These are phyloP conservation scores for Diloba caeruleocephala DNA, from an alignment of 2,888 invertebrate species.

Conservation along the genomic window DNA sequence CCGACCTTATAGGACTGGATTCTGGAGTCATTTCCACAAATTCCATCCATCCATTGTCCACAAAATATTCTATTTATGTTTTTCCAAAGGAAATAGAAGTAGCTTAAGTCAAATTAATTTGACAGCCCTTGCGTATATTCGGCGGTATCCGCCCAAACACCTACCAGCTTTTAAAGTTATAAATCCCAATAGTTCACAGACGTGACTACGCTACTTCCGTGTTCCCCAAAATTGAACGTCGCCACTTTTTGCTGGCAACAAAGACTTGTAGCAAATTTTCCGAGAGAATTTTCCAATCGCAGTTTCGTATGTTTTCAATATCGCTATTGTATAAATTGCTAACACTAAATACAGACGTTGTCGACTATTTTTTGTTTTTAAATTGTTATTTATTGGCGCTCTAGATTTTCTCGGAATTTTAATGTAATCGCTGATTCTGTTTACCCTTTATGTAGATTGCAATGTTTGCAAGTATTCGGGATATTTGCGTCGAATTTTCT, in stretches of 20 bases:
- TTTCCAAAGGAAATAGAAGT: no score
- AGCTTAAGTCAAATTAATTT: not conserved
- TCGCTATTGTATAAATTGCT: conserved; percentile 47
- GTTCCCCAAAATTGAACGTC: conserved; percentile 55
- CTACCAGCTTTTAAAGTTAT: conserved; percentile 47
- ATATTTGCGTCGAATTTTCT: not conserved
- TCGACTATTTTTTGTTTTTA: conserved; percentile 25
- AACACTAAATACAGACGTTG: conserved; percentile 42
- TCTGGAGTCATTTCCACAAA: no score
- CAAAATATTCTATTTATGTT: no score
- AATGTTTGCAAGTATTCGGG: not conserved
- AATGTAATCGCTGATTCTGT: conserved; percentile 15
- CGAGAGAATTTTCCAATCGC: conserved; percentile 32
- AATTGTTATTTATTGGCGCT: conserved; percentile 19
- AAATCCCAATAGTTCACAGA: conserved; percentile 53
- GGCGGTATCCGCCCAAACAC: conserved; percentile 19
- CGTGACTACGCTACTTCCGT: conserved; percentile 56
- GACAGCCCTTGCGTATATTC: conserved; percentile 1
- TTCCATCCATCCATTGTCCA: no score
- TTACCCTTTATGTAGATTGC: conserved; percentile 11
- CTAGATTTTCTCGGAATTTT: conserved; percentile 38
- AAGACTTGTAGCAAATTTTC: conserved; percentile 35
- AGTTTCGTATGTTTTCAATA: conserved; percentile 43
- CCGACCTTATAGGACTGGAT: no score
- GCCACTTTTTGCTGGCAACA: conserved; percentile 47